Conservation (phyloP, 1,140 invertebrate species). For the Campoletis sonorensis region DNA sequence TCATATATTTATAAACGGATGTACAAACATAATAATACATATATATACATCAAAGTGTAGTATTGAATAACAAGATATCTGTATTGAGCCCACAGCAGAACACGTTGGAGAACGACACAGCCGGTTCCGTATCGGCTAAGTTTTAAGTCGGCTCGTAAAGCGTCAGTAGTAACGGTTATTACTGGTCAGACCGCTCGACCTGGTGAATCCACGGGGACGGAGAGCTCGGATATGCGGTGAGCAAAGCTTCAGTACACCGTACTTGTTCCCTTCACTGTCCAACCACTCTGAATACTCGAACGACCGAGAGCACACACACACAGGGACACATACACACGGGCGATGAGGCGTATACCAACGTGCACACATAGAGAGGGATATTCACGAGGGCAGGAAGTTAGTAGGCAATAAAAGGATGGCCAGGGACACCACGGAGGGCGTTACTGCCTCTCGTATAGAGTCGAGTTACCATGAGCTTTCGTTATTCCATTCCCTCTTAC, state of each 20-base stretch:
- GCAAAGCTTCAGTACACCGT: conserved; percentile 19
- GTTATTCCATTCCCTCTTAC: conserved; percentile 44
- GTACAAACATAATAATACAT: no score
- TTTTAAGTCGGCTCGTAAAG: conserved; percentile 66
- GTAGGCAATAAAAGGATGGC: conserved; percentile 67
- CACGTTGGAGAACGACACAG: background rate
- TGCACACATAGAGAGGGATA: background rate
- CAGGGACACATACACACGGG: background rate
- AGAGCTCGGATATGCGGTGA: conserved; percentile 37
- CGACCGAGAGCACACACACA: background rate
- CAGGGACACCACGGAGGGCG: conserved; percentile 37
- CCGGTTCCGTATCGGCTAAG: conserved; percentile 38
- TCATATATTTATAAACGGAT: no score
- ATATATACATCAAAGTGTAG: no score
- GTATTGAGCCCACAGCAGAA: no score
- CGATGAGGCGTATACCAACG: background rate
- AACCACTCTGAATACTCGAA: conserved; percentile 25
- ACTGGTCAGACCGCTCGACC: conserved; percentile 53
- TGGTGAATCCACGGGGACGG: background rate
- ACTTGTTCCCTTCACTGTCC: conserved; percentile 16
- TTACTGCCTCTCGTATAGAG: conserved; percentile 59
- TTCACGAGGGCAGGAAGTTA: conserved; percentile 61
- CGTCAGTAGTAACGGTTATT: conserved; percentile 68
- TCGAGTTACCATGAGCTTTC: conserved; percentile 56
- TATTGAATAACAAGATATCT: no score